Percentiles rank a stretch among this genome's conserved stretches.
These are phyloP conservation scores for Lasioglossum marginatum DNA, from an alignment of 2,888 invertebrate genomes.

Conservation along the genomic window DNA sequence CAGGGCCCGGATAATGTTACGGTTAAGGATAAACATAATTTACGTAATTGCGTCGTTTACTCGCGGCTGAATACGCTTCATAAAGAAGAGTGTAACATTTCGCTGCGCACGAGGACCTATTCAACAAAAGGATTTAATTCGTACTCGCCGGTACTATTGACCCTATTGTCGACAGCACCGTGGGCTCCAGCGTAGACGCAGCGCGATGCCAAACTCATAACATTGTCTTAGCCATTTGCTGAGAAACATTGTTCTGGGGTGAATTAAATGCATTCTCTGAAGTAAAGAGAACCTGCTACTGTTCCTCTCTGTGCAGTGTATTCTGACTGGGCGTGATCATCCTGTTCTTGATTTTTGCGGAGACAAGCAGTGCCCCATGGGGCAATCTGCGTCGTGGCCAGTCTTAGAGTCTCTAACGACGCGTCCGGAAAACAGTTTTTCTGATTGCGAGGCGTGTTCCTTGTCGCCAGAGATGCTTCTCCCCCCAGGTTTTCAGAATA, in stretches of 20 bases:
- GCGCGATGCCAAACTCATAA: background rate
- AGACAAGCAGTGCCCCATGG: background rate
- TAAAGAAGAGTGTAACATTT: conserved; percentile 20
- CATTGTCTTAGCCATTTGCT: background rate
- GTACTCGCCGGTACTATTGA: conserved; percentile 40
- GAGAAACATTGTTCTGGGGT: no score
- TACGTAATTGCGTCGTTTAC: conserved; percentile 36
- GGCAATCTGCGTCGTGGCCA: background rate
- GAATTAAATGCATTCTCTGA: background rate
- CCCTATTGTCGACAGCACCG: conserved; percentile 46
- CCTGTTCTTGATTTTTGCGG: background rate
- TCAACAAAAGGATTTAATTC: conserved; percentile 38
- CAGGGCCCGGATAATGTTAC: background rate
- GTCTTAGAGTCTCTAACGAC: background rate
- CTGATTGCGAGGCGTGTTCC: background rate
- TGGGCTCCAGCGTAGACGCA: no score
- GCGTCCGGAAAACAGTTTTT: conserved; percentile 28
- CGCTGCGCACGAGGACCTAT: background rate
- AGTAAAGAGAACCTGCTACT: background rate
- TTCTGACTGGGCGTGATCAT: no score
- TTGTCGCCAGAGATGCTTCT: background rate
- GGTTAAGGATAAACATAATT: conserved; percentile 28
- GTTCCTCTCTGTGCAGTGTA: no score
- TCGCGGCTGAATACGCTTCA: conserved; percentile 13
- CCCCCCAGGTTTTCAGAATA: conserved; percentile 50